Evolutionary conservation across 2,888 invertebrate genomes (phyloP), one percentile per base, ranked within the genome.

Genomic region (Lydus trimaculatus): DNA sequence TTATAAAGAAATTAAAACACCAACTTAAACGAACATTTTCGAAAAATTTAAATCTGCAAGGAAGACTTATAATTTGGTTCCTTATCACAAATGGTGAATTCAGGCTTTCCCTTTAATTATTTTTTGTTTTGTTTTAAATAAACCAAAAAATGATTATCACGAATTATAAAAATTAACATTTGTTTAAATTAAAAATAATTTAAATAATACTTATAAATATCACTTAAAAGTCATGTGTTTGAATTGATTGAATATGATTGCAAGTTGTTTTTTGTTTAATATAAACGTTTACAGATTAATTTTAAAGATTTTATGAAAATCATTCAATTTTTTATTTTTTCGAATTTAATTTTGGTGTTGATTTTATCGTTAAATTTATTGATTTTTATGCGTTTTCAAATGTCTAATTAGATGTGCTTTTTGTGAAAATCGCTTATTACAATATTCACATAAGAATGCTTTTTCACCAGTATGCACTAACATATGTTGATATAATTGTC

Each of bases 381-480:
- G 75, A 64, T 68, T 76, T 68, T 81, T 81, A 79, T 86, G 86
- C 63, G 83, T 83, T 74, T 84, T 85, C 48, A 83, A 76, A 78
- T 86, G 86, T 52, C 86, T 73, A 20, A 84, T 78, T 36, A 86
- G 76, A 77, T 86, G 86, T 8, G 85, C 85, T 69, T 85, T 85
- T 69, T 85, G 86, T 23, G 85, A 83, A 76, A 86, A 86, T 72
- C 84, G 76, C 71, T 85, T 85, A 66, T 85, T 81, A 69, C 86
- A 86, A 73, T 79, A 83, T 71, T 85, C 85, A 71, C 86, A 86
- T 15, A 85, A 69, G 75, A 84, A 86, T 0, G 85, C 84, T 64
- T 85, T 85, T 70, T 85, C 84, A 7, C 85, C 85, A 1, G 84
- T 85, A 69, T 86, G 86, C 36, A 85, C 84, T 58, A 85, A 69